Percentiles rank a stretch among this genome's conserved stretches.
Evolutionary conservation across 2,797 vertebrate genomes (phyloP).

Genomic region (Xenops minutus): DNA sequence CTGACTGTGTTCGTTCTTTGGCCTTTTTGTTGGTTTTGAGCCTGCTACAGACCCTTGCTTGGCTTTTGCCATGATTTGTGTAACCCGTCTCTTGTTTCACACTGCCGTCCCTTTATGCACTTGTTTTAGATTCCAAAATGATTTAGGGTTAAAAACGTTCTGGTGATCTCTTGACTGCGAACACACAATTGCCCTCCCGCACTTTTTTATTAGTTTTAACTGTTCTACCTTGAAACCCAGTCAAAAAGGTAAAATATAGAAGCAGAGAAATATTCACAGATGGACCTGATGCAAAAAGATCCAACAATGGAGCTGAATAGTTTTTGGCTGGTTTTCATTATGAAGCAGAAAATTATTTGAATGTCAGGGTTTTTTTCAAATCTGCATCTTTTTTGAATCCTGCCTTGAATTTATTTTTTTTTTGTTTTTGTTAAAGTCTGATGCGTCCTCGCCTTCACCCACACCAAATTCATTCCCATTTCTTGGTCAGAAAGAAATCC

Average conservation of each 20-base stretch:
- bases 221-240: not conserved
- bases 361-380: not conserved
- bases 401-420: not conserved
- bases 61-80: not conserved
- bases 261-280: not conserved
- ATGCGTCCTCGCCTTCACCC: not conserved
- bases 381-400: not conserved
- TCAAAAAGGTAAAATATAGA: not conserved
- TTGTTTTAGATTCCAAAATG: not conserved
- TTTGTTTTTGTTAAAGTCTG: not conserved
- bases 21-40: not conserved
- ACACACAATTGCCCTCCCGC: not conserved
- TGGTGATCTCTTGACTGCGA: not conserved
- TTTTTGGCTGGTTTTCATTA: not conserved
- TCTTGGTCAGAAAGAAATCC: not conserved
- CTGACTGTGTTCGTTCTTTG: not conserved
- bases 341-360: not conserved
- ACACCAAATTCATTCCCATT: not conserved
- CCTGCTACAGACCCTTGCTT: fast-evolving
- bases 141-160: not conserved
- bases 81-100: not conserved
- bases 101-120: not conserved
- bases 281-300: not conserved
- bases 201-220: not conserved
- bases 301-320: not conserved